These are phyloP conservation scores for Schizotus pectinicornis DNA, from an alignment of 2,888 invertebrate species.

Conservation along the genomic window DNA sequence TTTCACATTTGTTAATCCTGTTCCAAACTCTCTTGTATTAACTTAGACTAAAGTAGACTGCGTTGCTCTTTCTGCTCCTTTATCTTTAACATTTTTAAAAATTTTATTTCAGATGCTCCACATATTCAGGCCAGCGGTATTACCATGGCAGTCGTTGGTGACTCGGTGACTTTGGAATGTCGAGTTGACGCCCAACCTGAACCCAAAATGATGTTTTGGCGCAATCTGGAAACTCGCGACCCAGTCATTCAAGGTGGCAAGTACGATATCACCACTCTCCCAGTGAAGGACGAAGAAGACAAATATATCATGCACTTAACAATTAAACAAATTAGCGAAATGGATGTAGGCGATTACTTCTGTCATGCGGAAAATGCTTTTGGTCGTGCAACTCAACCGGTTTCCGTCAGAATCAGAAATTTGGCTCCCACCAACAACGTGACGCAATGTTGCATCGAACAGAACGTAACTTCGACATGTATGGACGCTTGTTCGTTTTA, in stretches of 20 bases:
- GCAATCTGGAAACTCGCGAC: constrained; percentile 74
- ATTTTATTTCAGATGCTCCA: constrained; percentile 68
- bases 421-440: constrained; percentile 71
- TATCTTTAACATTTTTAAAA: not conserved
- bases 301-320: constrained; percentile 77
- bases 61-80: no score
- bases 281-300: constrained; percentile 69
- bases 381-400: constrained; percentile 74
- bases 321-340: constrained; percentile 73
- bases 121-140: constrained; percentile 79
- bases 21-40: constrained; percentile 2
- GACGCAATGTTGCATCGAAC: constrained; percentile 79
- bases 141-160: constrained; percentile 77
- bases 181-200: constrained; percentile 79
- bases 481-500: constrained; percentile 86
- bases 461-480: constrained; percentile 80
- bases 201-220: constrained; percentile 83
- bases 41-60: no score
- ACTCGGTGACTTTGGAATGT: constrained; percentile 78
- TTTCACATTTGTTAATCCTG: no score
- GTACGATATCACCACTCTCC: constrained; percentile 68
- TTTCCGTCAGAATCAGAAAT: constrained; percentile 73
- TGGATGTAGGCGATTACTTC: constrained; percentile 81
- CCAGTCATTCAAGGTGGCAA: constrained; percentile 81
- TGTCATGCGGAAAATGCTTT: constrained; percentile 87